Conservation (phyloP, 2,113 vertebrate genomes). For the Dissostichus mawsoni region DNA sequence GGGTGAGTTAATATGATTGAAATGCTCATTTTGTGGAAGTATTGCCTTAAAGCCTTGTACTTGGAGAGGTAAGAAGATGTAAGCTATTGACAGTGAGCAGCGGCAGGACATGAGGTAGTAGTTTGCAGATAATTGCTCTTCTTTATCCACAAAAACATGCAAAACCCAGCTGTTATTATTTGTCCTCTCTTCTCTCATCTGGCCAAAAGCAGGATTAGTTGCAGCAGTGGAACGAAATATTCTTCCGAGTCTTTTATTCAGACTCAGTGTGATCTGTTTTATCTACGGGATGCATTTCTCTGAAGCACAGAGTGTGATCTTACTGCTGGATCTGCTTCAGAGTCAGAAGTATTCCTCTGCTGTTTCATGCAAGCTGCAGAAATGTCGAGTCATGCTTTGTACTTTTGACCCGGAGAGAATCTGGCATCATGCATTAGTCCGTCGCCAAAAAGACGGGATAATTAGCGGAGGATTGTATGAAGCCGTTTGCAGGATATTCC, state of each 20-base stretch:
- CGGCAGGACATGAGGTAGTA: background rate
- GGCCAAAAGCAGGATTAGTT: too few species aligned
- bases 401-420: constrained; percentile 67
- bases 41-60: background rate
- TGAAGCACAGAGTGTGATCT: constrained; percentile 42
- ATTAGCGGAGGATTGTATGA: too few species aligned
- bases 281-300: too few species aligned
- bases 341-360: constrained; percentile 48
- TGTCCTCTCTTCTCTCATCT: too few species aligned
- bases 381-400: constrained; percentile 70
- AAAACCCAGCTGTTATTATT: background rate
- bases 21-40: too few species aligned
- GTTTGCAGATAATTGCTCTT: background rate
- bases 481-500: constrained; percentile 57
- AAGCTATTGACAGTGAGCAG: background rate
- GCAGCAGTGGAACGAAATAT: too few species aligned
- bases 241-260: too few species aligned
- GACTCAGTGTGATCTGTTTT: too few species aligned
- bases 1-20: too few species aligned
- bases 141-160: background rate
- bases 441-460: constrained; percentile 22
- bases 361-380: constrained; percentile 47
- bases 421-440: constrained; percentile 48
- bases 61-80: constrained; percentile 1
- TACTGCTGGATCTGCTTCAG: constrained; percentile 49